A percentile compares a stretch with the other conserved stretches of the same genome.
Conservation (phyloP, 1,140 invertebrate genomes). For the Tetramorium parvispinum region DNA sequence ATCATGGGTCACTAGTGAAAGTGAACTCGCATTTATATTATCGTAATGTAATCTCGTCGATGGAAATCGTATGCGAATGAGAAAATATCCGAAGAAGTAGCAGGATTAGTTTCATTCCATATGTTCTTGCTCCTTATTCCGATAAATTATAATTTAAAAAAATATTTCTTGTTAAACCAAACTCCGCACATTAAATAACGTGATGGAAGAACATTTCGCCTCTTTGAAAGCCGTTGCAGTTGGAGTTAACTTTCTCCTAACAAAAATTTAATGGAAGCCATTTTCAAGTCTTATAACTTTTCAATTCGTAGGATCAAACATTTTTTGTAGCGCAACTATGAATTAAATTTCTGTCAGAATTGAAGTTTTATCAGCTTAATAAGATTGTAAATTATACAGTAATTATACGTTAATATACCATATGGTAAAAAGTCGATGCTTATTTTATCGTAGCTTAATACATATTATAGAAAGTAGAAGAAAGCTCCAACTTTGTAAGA, state of each 20-base stretch:
- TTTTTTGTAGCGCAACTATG: background rate
- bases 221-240: background rate
- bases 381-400: background rate
- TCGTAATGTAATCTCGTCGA: slow-evolving; percentile 62
- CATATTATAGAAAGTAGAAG: background rate
- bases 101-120: background rate
- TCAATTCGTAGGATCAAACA: background rate
- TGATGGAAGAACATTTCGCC: background rate
- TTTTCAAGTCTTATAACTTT: background rate
- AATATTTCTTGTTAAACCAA: background rate
- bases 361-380: background rate
- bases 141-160: slow-evolving; percentile 7
- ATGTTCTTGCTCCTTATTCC: background rate
- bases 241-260: background rate
- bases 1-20: slow-evolving; percentile 78
- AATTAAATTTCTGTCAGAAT: background rate
- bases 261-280: background rate
- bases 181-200: background rate
- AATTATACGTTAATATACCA: background rate
- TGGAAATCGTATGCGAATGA: slow-evolving; percentile 73
- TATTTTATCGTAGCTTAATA: background rate
- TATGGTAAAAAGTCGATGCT: background rate
- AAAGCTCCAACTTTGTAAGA: background rate
- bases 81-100: slow-evolving; percentile 42
- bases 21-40: slow-evolving; percentile 72